Base-by-base conservation (phyloP, 2,113 vertebrate genomes). In the Motacilla alba region DNA sequence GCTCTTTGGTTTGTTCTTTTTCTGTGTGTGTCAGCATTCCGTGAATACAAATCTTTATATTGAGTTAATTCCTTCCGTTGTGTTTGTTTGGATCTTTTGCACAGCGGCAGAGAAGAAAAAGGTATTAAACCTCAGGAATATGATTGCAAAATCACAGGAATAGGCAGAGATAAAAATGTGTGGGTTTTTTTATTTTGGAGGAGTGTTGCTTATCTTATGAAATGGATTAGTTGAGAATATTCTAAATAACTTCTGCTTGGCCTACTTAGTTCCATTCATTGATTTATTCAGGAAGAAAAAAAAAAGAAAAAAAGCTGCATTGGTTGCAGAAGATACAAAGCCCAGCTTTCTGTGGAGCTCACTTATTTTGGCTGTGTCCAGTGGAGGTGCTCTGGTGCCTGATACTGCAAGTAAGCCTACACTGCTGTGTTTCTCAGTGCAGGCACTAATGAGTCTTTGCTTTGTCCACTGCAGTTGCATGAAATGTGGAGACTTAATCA, bases 1-100 rank as follows among this genome's bases (percentile, higher is more conserved):
- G 59, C 68, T 90, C 72, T 81, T 75, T 41, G 49, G n/a, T 87
- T 94, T 93, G 18, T 85, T 89, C 63, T 67, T 90, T 89, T 92
- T 78, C 67, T 82, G 2, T 9, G 1, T 6, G 2, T 86, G 68
- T 95, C 94, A 93, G 80, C 67, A 76, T 89, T 94, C 87, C 83
- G 80, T 72, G 59, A 73, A 87, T 77, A 77, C 52, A 93, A 70
- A 76, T 78, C 78, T 95, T 87, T 90, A 76, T 93, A 77, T 49
- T 80, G 43, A 18, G 24, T 91, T 94, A 96, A 87, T 94, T 89
- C 77, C 41, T 86, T 83, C 63, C 22, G 63, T 67, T 0, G 0
- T 50, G 46, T 90, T 85, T 94, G 39, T 89, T 92, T 87, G 70
- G 47, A 49, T 87, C 80, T 76, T 85, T 78, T 1, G 22, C 80